These are phyloP conservation scores for Clanis bilineata DNA, from an alignment of 2,888 invertebrate genomes.

Conservation along the genomic window DNA sequence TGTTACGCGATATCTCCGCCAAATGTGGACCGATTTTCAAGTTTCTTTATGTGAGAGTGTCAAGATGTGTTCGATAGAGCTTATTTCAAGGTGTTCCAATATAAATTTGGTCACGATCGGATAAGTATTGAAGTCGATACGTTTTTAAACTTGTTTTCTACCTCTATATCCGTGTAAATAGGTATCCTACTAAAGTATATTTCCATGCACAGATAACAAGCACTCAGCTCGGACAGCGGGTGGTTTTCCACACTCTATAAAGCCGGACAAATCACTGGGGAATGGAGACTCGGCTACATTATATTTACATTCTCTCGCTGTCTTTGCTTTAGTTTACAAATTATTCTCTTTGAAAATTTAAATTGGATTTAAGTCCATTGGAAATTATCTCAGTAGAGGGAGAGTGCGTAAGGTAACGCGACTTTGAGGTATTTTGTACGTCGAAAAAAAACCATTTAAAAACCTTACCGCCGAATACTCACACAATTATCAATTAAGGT, in stretches of 20 bases:
- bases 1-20: too few species aligned
- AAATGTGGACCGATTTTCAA: too few species aligned
- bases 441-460: too few species aligned
- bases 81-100: too few species aligned
- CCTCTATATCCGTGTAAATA: not conserved
- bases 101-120: too few species aligned
- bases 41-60: too few species aligned
- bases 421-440: too few species aligned
- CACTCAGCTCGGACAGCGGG: slow-evolving; percentile 1
- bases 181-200: not conserved
- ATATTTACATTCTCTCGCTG: not conserved
- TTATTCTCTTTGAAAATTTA: not conserved
- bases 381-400: not conserved
- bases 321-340: not conserved
- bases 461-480: too few species aligned
- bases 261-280: not conserved
- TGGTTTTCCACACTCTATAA: slow-evolving; percentile 3
- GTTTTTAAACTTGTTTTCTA: too few species aligned
- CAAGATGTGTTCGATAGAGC: too few species aligned
- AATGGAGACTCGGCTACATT: not conserved
- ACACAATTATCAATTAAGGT: too few species aligned
- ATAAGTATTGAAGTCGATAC: too few species aligned
- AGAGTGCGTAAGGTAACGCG: not conserved
- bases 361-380: not conserved
- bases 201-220: not conserved